Evolutionary conservation across 2,888 invertebrate genomes (phyloP).

Genomic region (Mesopsocus fuscifrons): DNA sequence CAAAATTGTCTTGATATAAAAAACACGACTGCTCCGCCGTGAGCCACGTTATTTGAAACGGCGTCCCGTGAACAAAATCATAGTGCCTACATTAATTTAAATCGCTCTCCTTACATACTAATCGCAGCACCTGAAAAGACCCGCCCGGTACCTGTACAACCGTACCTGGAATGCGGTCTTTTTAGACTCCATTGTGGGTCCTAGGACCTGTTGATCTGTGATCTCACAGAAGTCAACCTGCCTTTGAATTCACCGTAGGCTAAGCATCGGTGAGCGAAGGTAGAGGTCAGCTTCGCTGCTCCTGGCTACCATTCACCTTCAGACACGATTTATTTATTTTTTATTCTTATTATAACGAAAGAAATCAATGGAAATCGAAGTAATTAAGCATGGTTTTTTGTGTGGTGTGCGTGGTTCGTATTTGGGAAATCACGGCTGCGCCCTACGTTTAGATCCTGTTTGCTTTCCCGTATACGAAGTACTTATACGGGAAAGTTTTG

Average conservation of each 20-base stretch:
- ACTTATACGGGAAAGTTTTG: too few species aligned
- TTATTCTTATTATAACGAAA: neutral
- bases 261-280: neutral
- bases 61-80: neutral
- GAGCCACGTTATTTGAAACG: neutral
- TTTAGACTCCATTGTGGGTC: neutral
- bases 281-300: neutral
- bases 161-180: neutral
- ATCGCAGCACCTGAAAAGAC: neutral
- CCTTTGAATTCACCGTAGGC: neutral
- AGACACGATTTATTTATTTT: neutral
- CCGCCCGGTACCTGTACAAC: neutral
- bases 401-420: too few species aligned
- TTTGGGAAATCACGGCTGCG: too few species aligned
- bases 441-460: neutral
- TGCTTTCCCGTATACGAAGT: neutral
- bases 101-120: neutral
- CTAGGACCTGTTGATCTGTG: neutral
- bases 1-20: neutral
- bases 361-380: neutral
- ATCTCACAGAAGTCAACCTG: neutral
- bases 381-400: neutral
- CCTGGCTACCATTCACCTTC: neutral
- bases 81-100: neutral
- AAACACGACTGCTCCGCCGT: neutral